Conservation (phyloP, 2,797 vertebrate genomes). For the Simalia tracyae region DNA sequence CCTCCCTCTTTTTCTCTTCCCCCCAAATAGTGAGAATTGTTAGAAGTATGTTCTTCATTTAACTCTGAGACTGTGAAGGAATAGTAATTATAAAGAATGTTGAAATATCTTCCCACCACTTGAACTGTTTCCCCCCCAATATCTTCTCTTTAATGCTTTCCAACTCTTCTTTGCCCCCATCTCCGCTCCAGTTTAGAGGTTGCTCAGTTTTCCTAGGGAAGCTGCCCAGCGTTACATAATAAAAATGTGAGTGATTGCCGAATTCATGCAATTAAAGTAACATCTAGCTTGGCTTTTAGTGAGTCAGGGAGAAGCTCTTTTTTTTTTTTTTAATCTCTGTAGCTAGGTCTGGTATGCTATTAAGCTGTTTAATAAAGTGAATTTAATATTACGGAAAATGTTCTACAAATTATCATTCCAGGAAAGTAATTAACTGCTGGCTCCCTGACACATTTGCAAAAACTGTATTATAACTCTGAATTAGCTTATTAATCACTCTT, state of each 20-base stretch:
- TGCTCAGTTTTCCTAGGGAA: neutral
- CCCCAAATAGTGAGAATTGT: neutral
- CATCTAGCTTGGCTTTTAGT: neutral
- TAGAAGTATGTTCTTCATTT: neutral
- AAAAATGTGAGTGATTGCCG: no score
- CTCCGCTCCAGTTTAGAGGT: neutral
- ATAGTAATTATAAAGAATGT: neutral
- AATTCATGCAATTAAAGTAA: neutral
- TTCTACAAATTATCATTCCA: constrained; percentile 15
- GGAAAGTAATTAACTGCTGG: constrained; percentile 2
- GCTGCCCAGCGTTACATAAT: neutral
- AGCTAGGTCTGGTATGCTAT: neutral
- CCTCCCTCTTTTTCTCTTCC: neutral
- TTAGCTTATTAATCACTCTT: constrained; percentile 10
- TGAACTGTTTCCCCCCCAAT: neutral
- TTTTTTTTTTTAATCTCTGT: neutral
- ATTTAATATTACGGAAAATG: constrained; percentile 14
- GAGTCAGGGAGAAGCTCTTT: neutral
- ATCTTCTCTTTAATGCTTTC: neutral
- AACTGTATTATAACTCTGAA: constrained; percentile 7
- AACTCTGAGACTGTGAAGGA: neutral
- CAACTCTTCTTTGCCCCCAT: neutral
- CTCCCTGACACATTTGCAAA: constrained; percentile 23
- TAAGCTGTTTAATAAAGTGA: constrained; percentile 11
- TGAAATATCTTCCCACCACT: neutral